phyloP scores from a whole-genome alignment of 2,888 invertebrate genomes.

The Euzetes globulus region DNA sequence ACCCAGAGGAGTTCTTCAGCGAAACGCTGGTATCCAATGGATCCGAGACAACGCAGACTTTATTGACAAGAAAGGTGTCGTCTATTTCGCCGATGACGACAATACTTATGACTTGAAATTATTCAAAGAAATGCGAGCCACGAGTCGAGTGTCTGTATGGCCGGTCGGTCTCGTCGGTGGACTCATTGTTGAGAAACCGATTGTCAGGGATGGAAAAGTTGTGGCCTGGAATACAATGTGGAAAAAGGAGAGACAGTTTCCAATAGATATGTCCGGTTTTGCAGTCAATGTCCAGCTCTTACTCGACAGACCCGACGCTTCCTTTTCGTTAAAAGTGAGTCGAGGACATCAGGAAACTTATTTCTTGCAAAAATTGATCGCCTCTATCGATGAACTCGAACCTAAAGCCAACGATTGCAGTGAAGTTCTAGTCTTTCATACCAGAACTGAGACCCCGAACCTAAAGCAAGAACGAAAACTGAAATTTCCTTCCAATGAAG shows the following conservation, averaged over 20 bases:
- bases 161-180: constrained; percentile 91
- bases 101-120: constrained; percentile 83
- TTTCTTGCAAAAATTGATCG: constrained; percentile 61
- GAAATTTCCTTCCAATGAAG: constrained; percentile 33
- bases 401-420: constrained; percentile 83
- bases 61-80: constrained; percentile 60
- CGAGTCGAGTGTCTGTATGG: constrained; percentile 46
- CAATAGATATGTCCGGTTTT: constrained; percentile 97
- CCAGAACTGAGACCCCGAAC: constrained; percentile 80
- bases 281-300: constrained; percentile 72
- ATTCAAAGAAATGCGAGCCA: constrained; percentile 67
- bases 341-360: constrained; percentile 84
- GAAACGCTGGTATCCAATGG: constrained; percentile 69
- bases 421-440: constrained; percentile 94
- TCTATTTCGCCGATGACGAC: constrained; percentile 96
- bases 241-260: constrained; percentile 68
- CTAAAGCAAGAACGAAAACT: constrained; percentile 62
- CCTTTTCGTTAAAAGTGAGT: constrained; percentile 73
- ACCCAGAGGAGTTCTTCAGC: constrained; percentile 81
- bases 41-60: constrained; percentile 56
- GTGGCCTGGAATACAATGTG: constrained; percentile 71
- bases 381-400: constrained; percentile 68
- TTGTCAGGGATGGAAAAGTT: constrained; percentile 60
- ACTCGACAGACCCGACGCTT: constrained; percentile 61
- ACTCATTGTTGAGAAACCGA: constrained; percentile 80